Conservation (phyloP, 2,797 vertebrate genomes). For the Ficedula albicollis region DNA sequence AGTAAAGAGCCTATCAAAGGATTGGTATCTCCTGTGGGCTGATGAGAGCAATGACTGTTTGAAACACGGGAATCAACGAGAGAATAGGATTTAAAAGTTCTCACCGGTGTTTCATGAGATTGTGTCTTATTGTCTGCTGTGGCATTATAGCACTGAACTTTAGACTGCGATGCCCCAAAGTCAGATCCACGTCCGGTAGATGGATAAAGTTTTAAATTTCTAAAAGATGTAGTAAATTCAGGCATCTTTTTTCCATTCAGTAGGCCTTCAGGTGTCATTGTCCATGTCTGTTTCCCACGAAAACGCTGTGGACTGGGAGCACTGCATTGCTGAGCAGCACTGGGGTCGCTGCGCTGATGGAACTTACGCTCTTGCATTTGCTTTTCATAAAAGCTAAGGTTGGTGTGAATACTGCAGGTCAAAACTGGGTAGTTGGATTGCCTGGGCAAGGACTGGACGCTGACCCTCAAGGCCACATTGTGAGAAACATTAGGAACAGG, state of each 20-base stretch:
- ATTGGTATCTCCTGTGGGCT: slow-evolving; percentile 83
- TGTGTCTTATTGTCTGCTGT: slow-evolving; percentile 76
- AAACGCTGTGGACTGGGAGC: slow-evolving; percentile 78
- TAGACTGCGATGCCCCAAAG: slow-evolving; percentile 74
- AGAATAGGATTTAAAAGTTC: slow-evolving; percentile 89
- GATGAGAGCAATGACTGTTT: slow-evolving; percentile 78
- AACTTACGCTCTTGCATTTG: slow-evolving; percentile 77
- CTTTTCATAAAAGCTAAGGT: slow-evolving; percentile 83
- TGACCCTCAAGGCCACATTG: slow-evolving; percentile 94
- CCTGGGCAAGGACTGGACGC: slow-evolving; percentile 94
- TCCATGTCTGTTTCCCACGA: slow-evolving; percentile 80
- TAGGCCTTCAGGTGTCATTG: slow-evolving; percentile 69
- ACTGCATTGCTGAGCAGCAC: slow-evolving; percentile 70
- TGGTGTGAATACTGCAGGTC: slow-evolving; percentile 95
- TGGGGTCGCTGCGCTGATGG: slow-evolving; percentile 74
- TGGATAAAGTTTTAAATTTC: slow-evolving; percentile 84
- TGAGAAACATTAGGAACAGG: slow-evolving; percentile 95
- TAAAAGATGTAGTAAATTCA: slow-evolving; percentile 78
- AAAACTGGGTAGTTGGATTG: slow-evolving; percentile 94
- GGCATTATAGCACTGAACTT: slow-evolving; percentile 73
- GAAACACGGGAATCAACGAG: slow-evolving; percentile 76
- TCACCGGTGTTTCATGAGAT: slow-evolving; percentile 76
- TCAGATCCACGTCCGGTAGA: slow-evolving; percentile 78
- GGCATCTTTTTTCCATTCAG: slow-evolving; percentile 68
- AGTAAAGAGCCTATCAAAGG: slow-evolving; percentile 94